Evolutionary conservation across 1,140 invertebrate genomes (phyloP).

Genomic region (Grapholita molesta): DNA sequence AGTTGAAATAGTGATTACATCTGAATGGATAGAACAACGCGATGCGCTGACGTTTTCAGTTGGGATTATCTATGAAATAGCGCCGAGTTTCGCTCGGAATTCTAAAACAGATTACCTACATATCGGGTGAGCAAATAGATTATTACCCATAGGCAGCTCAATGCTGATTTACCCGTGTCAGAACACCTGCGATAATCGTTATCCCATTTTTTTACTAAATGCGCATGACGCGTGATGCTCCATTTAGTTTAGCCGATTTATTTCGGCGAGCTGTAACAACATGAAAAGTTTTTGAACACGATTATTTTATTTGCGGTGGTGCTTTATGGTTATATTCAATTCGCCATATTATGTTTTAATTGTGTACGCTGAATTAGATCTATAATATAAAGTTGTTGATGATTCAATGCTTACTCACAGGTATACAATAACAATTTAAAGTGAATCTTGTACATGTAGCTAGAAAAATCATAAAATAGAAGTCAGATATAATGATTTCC

Average conservation of each 20-base stretch:
- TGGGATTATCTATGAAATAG: conserved; percentile 2
- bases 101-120: background rate
- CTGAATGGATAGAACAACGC: background rate
- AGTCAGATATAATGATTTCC: no score
- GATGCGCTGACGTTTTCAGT: background rate
- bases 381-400: background rate
- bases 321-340: background rate
- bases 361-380: background rate
- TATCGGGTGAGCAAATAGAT: background rate
- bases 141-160: background rate
- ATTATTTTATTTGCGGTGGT: background rate
- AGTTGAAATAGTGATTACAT: background rate
- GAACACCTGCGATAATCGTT: background rate
- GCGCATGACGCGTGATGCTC: background rate
- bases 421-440: no score
- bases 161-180: background rate
- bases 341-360: background rate
- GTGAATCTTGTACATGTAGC: no score
- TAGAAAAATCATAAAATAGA: no score
- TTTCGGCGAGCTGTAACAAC: background rate
- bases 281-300: background rate
- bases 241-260: background rate
- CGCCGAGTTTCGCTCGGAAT: background rate
- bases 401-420: no score
- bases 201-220: background rate